Base-by-base conservation (phyloP, 2,888 invertebrate genomes). In the Chrysina gloriosa region DNA sequence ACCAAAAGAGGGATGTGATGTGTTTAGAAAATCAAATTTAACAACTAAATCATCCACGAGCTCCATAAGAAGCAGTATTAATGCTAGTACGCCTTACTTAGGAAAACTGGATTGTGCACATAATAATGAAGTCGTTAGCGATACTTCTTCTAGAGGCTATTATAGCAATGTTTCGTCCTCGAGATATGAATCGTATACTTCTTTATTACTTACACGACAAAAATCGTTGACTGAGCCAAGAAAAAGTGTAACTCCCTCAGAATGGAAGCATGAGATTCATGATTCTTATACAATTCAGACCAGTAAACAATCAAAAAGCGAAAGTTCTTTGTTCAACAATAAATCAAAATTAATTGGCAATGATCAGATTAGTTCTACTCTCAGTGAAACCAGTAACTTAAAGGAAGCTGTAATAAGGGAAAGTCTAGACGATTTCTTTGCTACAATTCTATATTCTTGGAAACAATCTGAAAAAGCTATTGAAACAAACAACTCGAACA, bases 401-500 rank as follows among this genome's bases (percentile, higher is more conserved):
- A 58, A 9, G 25, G 39, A 58, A 27, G 23, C 23, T 6, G n/a
- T 2, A 2, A 58, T 58, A 42, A 39, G 39, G 6, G 5, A 9
- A 11, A 58, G 42, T 14, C 27, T 58, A 42, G 58, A 58, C 25
- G 27, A 58, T 23, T 58, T 58, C 11, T 25, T 58, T 21, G 4
- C 34, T 3, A 34, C 14, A 7, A n/a, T 58, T 14, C 25, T 58
- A 23, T 39, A 7, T 11, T 58, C 58, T 7, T 42, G 25, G 7
- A 27, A 14, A 23, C 7, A 14, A 21, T 27, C 11, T 29, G 48
- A 48, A 21, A 27, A 14, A 11, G 2, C n/a, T n/a, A n/a, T n/a
- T n/a, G n/a, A n/a, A n/a, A n/a, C n/a, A n/a, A n/a, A n/a, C n/a
- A n/a, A n/a, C n/a, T n/a, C n/a, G n/a, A n/a, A n/a, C n/a, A n/a